These are phyloP conservation scores for Eulithis prunata DNA, from an alignment of 2,888 invertebrate genomes.

Conservation along the genomic window DNA sequence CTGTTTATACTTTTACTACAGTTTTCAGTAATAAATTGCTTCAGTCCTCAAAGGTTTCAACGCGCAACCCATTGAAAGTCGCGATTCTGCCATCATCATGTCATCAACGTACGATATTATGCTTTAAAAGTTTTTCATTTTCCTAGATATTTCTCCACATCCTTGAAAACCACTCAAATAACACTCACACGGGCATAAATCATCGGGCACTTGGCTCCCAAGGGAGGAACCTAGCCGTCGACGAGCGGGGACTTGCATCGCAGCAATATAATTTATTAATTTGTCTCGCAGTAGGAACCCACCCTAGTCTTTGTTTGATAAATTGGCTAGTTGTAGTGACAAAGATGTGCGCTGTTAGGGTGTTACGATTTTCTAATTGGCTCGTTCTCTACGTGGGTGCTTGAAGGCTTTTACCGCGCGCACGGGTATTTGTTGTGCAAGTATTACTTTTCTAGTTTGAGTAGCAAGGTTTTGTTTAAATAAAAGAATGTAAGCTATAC, in stretches of 20 bases:
- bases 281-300: conserved; percentile 48
- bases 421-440: no score
- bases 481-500: no score
- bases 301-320: conserved; percentile 41
- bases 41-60: no score
- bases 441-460: no score
- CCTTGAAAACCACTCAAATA: conserved; percentile 37
- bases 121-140: conserved; percentile 12
- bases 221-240: conserved; percentile 25
- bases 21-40: no score
- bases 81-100: no score
- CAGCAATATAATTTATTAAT: conserved; percentile 64
- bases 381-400: conserved; percentile 18
- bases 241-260: conserved; percentile 44
- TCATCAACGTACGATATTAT: background rate
- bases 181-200: conserved; percentile 37
- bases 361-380: conserved; percentile 37
- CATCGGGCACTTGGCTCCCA: conserved; percentile 37
- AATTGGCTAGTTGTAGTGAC: conserved; percentile 38
- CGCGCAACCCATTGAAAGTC: no score
- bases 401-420: conserved; percentile 4
- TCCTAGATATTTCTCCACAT: conserved; percentile 19
- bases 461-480: no score
- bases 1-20: no score
- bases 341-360: conserved; percentile 34